Base-by-base conservation (phyloP, 2,888 invertebrate species). In the Druceiella hillmani region DNA sequence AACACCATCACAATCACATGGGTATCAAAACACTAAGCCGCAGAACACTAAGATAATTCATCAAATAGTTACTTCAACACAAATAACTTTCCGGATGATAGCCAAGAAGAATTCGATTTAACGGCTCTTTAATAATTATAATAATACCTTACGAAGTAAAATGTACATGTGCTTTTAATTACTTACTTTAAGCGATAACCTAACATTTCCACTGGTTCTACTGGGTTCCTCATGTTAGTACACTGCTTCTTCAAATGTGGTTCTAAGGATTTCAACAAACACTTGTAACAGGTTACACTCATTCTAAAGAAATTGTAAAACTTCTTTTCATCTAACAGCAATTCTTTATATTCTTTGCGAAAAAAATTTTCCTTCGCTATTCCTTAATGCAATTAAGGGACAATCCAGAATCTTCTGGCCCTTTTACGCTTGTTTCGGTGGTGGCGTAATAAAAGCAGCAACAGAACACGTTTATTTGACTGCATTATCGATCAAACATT, bases 171-270 rank as follows among this genome's bases (percentile, higher is more conserved):
- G 17, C 20, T 41, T 43, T 40, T 43, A 25, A 39, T 36, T 48
- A 41, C 22, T 51, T 49, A 50, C 47, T 44, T 50, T 41, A 52
- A 49, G 47, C 48, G 50, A 29, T 48, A 49, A 34, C 49, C 48
- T 40, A 50, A 41, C 48, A 50, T 50, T 49, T 51, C 48, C 46
- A 49, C 17, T 48, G 47, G 48, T 38, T 50, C 50, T 45, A 52
- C 47, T 44, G 49, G 50, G 46, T 51, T 48, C 45, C 51, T 52
- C 46, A 49, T 47, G 45, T 50, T 49, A 48, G 49, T 50, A 46
- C 50, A 52, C 36, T 49, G 40, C 46, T 52, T 52, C 29, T 43
- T 46, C 50, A 50, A 44, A 34, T 50, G 49, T 50, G 51, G 51
- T 41, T 50, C 44, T 49, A 50, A 49, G 43, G 45, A 42, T 37